Base-by-base conservation (phyloP, 1,140 invertebrate genomes). In the Chymomyza costata region DNA sequence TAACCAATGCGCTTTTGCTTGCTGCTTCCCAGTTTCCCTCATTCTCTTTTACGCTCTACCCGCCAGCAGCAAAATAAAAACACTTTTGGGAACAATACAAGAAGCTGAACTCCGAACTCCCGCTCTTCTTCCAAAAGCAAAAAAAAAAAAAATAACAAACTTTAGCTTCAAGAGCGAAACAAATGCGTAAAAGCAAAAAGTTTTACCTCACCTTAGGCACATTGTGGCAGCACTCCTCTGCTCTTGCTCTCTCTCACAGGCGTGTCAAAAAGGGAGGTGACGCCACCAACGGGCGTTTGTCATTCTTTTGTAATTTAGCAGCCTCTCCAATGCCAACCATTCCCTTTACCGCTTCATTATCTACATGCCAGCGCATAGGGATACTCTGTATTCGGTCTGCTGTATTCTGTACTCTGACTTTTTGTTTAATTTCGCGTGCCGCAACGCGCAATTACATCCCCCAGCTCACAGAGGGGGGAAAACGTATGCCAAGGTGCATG, bases 11-110 rank as follows among this genome's bases (percentile, higher is more conserved):
- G 19, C 18, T 3, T 15, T 3, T 25, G 19, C 17, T n/a, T 14
- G 10, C 11, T 0, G 13, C 7, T 18, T 7, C n/a, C 28, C n/a
- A n/a, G n/a, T n/a, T n/a, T n/a, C n/a, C n/a, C n/a, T n/a, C n/a
- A n/a, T n/a, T n/a, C n/a, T n/a, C 57, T 53, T 11, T 43, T 37
- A n/a, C 52, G 45, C 34, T 47, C 8, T 13, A 49, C 34, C 30
- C 17, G 44, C 25, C 50, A 35, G 32, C 16, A 50, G 59, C 69
- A 57, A 74, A 74, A 76, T 74, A 76, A 76, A 82, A 82, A 82
- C 76, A 81, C 74, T 66, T 81, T 66, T 50, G 70, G 69, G 69
- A 82, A 81, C 74, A 81, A 81, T 81, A 76, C 65, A 70, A 60
- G 41, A 51, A 49, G 43, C 41, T 38, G 31, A 46, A 65, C 44